Evolutionary conservation across 1,140 invertebrate species (phyloP), one percentile per base, ranked within the genome.

Genomic region (Diploscapter pachys): DNA sequence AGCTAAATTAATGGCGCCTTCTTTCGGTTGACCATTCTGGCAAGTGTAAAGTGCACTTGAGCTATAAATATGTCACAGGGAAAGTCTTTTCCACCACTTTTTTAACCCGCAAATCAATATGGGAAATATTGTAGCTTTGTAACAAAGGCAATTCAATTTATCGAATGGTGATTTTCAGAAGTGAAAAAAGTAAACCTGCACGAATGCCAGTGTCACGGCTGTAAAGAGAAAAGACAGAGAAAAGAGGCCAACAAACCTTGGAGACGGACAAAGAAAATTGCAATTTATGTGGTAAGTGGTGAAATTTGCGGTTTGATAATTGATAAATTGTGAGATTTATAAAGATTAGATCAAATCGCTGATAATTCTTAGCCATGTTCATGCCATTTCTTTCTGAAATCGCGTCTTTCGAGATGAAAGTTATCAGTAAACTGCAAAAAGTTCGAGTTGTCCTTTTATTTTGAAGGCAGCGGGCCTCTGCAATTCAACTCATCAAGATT

Each of bases 211-310:
- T 98, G 96, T 88, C 89, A 92, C 83, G 90, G 90, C 79, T 98
- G 95, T 88, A 86, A 90, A 79, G 90, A 90, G 82, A 99, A 98
- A 88, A 91, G 91, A 83, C 86, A 91, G 76, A 89, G 92, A 78
- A 88, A 96, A 81, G 91, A 92, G 81, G 89, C 90, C 64, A 91
- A 91, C 82, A 91, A 96, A 86, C 93, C 94, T 62, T 94, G 92
- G 90, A 92, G 92, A 85, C 90, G 90, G 81, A 89, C 91, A 0
- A 95, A 93, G 88, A 90, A 90, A 63, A 83, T 78, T 70, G 78
- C 87, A 11, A 86, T 87, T 87, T 88, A 85, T 86, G 84, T 85
- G 53, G 73, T 69, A 73, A 50, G 53, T 49, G n/a, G 61, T 49
- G n/a, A 31, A 5, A 3, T 63, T 59, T 11, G 56, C 49, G 13